A percentile compares a stretch with the other conserved stretches of the same genome.
Conservation (phyloP, 1,140 invertebrate genomes). For the Halesus radiatus region DNA sequence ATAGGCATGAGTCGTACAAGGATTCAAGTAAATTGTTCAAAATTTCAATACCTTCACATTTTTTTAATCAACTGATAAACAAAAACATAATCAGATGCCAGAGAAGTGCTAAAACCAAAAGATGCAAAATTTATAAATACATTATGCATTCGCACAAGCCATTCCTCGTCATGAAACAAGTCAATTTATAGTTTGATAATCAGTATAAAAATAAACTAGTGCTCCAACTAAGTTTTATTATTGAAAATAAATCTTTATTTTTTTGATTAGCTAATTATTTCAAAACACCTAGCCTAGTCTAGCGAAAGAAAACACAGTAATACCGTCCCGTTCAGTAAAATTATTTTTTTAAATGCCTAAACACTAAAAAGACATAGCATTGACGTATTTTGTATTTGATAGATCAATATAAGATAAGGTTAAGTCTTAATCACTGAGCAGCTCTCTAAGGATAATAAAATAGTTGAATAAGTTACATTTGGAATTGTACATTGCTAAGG, state of each 20-base stretch:
- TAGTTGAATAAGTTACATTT: no score
- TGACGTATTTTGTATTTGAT: no score
- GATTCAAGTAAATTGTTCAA: neutral
- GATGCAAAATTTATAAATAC: neutral
- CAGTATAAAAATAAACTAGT: constrained; percentile 32
- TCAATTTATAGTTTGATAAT: no score
- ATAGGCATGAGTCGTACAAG: neutral
- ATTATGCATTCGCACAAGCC: no score
- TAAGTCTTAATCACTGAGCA: no score
- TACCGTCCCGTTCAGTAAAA: neutral
- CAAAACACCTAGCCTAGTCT: neutral
- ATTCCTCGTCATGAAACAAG: no score
- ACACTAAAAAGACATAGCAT: no score
- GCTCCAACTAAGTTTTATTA: neutral
- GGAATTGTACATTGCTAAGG: no score
- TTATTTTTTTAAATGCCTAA: neutral
- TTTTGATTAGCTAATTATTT: neutral
- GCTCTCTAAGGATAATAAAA: no score
- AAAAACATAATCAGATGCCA: neutral
- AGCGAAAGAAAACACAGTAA: no score
- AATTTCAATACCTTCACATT: no score
- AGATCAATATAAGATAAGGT: no score
- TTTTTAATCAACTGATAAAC: neutral
- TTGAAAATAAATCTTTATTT: neutral
- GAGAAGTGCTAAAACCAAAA: neutral